A percentile compares a stretch with the other conserved stretches of the same genome.
Conservation (phyloP, 2,888 invertebrate species). For the Willowsia nigromaculata region DNA sequence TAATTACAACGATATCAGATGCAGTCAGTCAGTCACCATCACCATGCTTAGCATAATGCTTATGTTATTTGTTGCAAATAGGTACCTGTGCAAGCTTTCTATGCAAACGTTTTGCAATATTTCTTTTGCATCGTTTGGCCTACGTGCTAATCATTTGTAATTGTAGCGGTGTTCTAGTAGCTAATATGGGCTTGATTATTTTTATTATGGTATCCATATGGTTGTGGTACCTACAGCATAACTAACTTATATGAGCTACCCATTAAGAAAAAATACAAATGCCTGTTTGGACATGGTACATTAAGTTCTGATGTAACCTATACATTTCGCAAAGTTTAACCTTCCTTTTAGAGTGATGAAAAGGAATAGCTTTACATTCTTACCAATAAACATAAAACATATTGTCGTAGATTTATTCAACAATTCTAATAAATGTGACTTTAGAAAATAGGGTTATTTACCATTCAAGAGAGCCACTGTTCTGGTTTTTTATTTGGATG, state of each 20-base stretch:
- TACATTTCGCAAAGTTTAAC: not conserved
- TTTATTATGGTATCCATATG: not conserved
- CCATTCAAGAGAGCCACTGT: not conserved
- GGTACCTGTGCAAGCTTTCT: not conserved
- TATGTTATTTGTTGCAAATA: not conserved
- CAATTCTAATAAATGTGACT: not conserved
- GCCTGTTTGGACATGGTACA: not conserved
- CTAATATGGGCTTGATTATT: not conserved
- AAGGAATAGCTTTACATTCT: not conserved
- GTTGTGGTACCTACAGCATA: not conserved
- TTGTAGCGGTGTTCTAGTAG: not conserved
- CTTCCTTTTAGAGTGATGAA: not conserved
- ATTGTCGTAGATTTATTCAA: constrained; percentile 6
- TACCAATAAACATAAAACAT: not conserved
- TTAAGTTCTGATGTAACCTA: not conserved
- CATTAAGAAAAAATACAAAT: not conserved
- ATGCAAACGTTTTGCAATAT: not conserved
- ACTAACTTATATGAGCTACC: not conserved
- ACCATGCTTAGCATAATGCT: not conserved
- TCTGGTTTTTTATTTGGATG: not conserved
- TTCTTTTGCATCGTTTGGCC: not conserved
- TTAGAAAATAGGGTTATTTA: not conserved
- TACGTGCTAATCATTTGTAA: constrained; percentile 29
- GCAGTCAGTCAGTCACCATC: constrained; percentile 7
- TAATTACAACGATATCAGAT: constrained; percentile 47